phyloP scores from a whole-genome alignment of 2,797 vertebrate genomes.

The Enteromius treurensis region DNA sequence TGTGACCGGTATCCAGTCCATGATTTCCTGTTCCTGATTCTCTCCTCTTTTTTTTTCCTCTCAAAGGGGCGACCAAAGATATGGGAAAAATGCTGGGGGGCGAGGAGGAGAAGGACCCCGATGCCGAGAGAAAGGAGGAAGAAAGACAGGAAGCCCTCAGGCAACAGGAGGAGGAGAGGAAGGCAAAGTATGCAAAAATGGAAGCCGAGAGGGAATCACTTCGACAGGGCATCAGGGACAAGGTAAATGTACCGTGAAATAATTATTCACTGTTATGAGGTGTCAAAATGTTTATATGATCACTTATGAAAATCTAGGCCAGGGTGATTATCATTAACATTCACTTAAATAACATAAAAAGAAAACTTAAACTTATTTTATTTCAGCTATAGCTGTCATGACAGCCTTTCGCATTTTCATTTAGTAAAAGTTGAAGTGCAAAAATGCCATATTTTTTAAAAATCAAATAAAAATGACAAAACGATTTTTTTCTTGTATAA shows the following conservation, averaged over 20 bases:
- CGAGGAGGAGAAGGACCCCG: slow-evolving; percentile 97
- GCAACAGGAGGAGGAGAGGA: slow-evolving; percentile 96
- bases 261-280: background rate
- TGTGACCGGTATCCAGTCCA: background rate
- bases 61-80: slow-evolving; percentile 96
- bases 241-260: slow-evolving; percentile 76
- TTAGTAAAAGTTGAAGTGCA: background rate
- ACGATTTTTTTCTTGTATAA: too few species aligned
- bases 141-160: slow-evolving; percentile 94
- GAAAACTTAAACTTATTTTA: background rate
- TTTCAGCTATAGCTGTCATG: background rate
- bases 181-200: slow-evolving; percentile 97
- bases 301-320: background rate
- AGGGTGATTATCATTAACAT: background rate
- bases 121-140: slow-evolving; percentile 95
- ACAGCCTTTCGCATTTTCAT: background rate
- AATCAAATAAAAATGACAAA: background rate
- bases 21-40: background rate
- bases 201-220: slow-evolving; percentile 94
- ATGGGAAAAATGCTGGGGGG: slow-evolving; percentile 99
- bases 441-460: background rate
- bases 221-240: slow-evolving; percentile 96
- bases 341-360: background rate
- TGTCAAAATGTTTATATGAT: background rate
- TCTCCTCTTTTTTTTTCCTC: background rate